Evolutionary conservation across 2,888 invertebrate species (phyloP), one percentile per base, ranked within the genome.

Genomic region (Mythimna pallens): DNA sequence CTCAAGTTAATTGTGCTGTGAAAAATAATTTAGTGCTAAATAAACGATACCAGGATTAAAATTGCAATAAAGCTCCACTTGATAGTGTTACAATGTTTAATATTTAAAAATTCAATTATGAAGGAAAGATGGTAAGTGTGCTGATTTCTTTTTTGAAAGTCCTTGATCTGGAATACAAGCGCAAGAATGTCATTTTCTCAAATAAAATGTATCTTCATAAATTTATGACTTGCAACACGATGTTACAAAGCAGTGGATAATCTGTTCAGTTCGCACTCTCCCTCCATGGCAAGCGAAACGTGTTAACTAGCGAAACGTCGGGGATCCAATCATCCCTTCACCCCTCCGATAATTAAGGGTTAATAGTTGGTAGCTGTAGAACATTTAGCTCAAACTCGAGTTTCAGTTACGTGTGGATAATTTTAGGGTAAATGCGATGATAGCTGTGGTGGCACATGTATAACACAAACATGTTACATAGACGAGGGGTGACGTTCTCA

Each of bases 401-500:
- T 65, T 57, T 22, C 55, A 66, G 36, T 77, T 54, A 52, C 20
- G 10, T 40, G 75, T 12, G 22, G 30, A 2, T 14, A 59, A 54
- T 36, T 47, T 59, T 47, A 30, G 47, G 20, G 50, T 50, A 50
- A 25, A 22, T 61, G 47, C 22, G 12, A 64, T 52, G 30, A 50
- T 61, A 52, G n/a, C 61, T 71, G 40, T 30, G 65, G 43, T 57
- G n/a, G n/a, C n/a, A 52, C 8, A n/a, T n/a, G n/a, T 59, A 59
- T 34, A 76, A 55, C 22, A 3, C 52, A 63, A 57, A 57, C 22
- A 52, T 55, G 25, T 20, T 30, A 30, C 43, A 64, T 47, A 55
- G 50, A 40, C 36, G 30, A 76, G 66, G 63, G 63, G 68, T 87
- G 84, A 89, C 87, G 87, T 85, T 65, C 80, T 71, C 63, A 61